Evolutionary conservation across 2,113 vertebrate genomes (phyloP).

Genomic region (Nesogale talazaci): DNA sequence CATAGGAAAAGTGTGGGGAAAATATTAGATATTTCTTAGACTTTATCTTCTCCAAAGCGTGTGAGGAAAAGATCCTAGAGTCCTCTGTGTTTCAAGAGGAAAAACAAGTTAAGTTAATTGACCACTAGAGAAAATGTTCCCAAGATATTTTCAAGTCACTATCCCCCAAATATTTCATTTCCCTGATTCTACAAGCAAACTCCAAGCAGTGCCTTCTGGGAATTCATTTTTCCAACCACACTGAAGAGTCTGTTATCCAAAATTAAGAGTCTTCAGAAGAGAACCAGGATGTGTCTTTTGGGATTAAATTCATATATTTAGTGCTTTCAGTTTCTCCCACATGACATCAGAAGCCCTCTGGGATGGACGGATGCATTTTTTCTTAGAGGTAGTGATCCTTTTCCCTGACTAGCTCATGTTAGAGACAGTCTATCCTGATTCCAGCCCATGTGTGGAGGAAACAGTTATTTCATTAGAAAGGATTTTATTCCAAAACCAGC

Average conservation of each 20-base stretch:
- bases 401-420: background rate
- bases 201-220: background rate
- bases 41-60: background rate
- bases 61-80: background rate
- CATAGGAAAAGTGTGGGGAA: background rate
- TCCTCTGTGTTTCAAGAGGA: background rate
- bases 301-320: background rate
- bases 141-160: background rate
- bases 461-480: background rate
- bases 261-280: conserved; percentile 7
- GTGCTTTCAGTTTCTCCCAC: background rate
- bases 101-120: background rate
- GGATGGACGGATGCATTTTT: conserved; percentile 1
- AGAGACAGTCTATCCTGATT: background rate
- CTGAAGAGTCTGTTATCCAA: background rate
- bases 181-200: background rate
- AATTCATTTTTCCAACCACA: background rate
- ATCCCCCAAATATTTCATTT: background rate
- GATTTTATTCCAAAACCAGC: background rate
- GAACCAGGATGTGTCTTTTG: background rate
- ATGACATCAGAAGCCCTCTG: background rate
- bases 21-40: background rate
- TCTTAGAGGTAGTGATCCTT: background rate
- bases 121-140: background rate
- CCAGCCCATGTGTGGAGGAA: background rate